These are phyloP conservation scores for Hycleus cichorii DNA, from an alignment of 1,140 invertebrate genomes.

Conservation along the genomic window DNA sequence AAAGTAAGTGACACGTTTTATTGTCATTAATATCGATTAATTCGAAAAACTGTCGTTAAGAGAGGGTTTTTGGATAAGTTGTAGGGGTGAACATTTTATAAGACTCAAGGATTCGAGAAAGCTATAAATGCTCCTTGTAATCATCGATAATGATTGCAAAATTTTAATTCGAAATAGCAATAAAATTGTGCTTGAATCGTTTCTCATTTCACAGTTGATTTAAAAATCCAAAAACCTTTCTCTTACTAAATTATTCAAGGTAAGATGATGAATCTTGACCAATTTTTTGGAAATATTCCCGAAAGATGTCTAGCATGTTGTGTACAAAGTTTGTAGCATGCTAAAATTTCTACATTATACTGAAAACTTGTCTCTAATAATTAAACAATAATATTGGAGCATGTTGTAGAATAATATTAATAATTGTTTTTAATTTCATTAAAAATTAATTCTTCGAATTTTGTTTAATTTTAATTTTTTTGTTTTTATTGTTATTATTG, in stretches of 20 bases:
- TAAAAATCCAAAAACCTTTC: too few relatives aligned
- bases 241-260: background rate
- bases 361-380: too few relatives aligned
- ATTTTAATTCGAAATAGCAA: background rate
- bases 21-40: background rate
- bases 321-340: background rate
- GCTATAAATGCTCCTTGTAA: too few relatives aligned
- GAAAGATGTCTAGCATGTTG: too few relatives aligned
- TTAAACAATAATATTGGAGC: too few relatives aligned
- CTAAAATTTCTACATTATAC: background rate
- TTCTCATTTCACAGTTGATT: too few relatives aligned
- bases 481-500: too few relatives aligned
- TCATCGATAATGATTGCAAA: too few relatives aligned
- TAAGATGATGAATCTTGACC: background rate
- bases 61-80: background rate
- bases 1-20: conserved; percentile 59
- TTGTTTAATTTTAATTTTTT: too few relatives aligned
- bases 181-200: background rate
- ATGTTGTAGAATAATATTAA: background rate
- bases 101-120: too few relatives aligned
- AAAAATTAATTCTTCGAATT: background rate
- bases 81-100: too few relatives aligned
- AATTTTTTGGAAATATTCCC: too few relatives aligned
- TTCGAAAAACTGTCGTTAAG: background rate
- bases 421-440: background rate